Evolutionary conservation across 2,113 vertebrate species (phyloP).

Genomic region (Eonycteris spelaea): DNA sequence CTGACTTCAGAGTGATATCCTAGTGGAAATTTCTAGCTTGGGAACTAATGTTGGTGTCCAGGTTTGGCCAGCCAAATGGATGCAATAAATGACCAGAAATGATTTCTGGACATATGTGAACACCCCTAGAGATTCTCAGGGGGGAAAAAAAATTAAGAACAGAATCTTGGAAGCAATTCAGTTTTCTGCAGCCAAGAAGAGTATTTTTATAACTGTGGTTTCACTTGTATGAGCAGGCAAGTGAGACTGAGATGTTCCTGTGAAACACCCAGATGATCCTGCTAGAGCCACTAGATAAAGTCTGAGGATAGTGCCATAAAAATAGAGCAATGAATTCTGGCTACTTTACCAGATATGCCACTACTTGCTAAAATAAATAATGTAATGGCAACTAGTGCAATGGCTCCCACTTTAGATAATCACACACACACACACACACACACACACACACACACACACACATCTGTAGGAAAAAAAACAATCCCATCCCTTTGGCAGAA

Average conservation of each 20-base stretch:
- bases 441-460: neutral
- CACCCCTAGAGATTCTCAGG: neutral
- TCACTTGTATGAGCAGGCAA: neutral
- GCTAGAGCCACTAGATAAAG: neutral
- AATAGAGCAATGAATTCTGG: neutral
- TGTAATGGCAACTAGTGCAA: neutral
- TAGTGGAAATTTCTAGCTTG: neutral
- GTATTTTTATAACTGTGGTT: conserved; percentile 21
- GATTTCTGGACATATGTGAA: conserved; percentile 26
- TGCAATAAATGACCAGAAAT: conserved; percentile 38
- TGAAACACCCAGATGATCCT: neutral
- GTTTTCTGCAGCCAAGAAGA: conserved; percentile 29
- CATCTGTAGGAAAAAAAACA: conserved; percentile 26
- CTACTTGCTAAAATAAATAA: neutral
- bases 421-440: neutral
- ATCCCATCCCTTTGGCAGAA: neutral
- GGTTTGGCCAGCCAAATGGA: neutral
- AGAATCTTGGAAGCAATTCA: conserved; percentile 24
- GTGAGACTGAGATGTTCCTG: neutral
- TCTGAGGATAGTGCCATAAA: neutral
- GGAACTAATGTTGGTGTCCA: neutral
- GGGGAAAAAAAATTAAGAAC: neutral
- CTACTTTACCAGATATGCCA: neutral
- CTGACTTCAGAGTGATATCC: neutral
- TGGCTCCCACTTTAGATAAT: neutral